Conservation (phyloP, 2,113 vertebrate genomes). For the Platysternon megacephalum region DNA sequence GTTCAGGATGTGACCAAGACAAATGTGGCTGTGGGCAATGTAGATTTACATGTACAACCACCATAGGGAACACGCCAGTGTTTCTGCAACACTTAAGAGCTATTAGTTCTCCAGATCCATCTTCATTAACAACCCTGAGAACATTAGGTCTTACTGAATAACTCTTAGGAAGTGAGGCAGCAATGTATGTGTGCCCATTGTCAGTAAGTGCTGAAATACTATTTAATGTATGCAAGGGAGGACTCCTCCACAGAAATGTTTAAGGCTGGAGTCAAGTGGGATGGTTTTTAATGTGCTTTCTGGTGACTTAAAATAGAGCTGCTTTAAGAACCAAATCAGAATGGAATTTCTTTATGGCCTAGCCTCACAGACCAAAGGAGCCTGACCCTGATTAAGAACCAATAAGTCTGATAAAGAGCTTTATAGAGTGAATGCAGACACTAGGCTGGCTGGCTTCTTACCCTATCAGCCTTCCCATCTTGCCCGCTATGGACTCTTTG, state of each 20-base stretch:
- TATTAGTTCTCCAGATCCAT: neutral
- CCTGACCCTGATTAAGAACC: neutral
- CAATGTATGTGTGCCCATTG: neutral
- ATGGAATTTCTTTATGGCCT: neutral
- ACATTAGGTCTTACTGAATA: neutral
- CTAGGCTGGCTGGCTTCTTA: neutral
- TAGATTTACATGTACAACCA: neutral
- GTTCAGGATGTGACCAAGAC: neutral
- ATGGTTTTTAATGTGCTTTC: neutral
- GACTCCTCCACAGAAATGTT: neutral
- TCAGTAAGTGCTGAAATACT: neutral
- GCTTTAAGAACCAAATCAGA: neutral
- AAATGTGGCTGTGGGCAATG: neutral
- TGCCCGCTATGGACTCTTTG: neutral
- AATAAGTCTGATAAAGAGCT: accelerated
- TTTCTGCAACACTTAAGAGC: neutral
- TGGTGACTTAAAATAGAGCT: neutral
- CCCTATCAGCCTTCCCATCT: neutral
- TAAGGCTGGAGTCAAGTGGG: neutral
- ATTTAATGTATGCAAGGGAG: accelerated
- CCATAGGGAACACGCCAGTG: neutral
- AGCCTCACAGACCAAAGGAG: neutral
- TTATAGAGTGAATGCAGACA: neutral
- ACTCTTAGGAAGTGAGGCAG: neutral
- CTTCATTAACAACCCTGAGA: neutral